A percentile compares a stretch with the other conserved stretches of the same genome.
These are phyloP conservation scores for Tupiocoris notatus DNA, from an alignment of 2,888 invertebrate species.

Conservation along the genomic window DNA sequence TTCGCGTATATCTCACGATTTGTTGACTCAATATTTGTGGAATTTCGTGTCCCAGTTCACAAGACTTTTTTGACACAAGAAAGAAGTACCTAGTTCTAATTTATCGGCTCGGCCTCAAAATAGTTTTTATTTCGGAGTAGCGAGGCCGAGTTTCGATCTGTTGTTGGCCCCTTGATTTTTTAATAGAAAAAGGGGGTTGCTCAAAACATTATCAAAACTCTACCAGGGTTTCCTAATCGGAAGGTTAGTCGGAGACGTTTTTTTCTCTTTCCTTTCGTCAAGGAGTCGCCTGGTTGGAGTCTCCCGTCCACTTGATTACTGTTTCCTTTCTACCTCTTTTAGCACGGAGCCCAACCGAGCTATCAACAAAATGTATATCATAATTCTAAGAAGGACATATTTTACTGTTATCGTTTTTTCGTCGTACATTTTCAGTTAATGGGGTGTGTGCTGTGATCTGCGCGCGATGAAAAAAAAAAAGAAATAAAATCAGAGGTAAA, in stretches of 20 bases:
- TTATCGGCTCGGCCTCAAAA: conserved; percentile 34
- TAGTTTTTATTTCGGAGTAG: conserved; percentile 41
- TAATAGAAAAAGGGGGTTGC: conserved; percentile 31
- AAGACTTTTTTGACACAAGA: conserved; percentile 34
- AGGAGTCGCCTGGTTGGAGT: conserved; percentile 26
- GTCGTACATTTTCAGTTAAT: conserved; percentile 16
- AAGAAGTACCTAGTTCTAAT: conserved; percentile 37
- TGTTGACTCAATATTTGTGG: conserved; percentile 2
- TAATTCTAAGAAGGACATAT: conserved; percentile 19
- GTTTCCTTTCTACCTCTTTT: conserved; percentile 47
- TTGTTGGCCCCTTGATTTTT: conserved; percentile 38
- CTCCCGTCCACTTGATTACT: conserved; percentile 48
- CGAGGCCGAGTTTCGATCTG: conserved; percentile 22
- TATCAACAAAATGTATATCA: conserved; percentile 25
- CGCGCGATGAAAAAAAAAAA: neutral
- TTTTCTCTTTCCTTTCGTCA: conserved; percentile 11
- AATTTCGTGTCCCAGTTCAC: conserved; percentile 16
- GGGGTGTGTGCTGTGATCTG: conserved; percentile 4
- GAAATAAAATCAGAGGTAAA: too few species aligned
- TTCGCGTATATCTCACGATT: neutral
- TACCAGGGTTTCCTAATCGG: conserved; percentile 13
- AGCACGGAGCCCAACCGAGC: conserved; percentile 44
- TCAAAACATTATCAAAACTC: conserved; percentile 42
- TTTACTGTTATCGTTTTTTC: conserved; percentile 37
- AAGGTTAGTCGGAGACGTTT: conserved; percentile 4